Base-by-base conservation (phyloP, 2,113 vertebrate genomes). In the Synodontis membranacea region DNA sequence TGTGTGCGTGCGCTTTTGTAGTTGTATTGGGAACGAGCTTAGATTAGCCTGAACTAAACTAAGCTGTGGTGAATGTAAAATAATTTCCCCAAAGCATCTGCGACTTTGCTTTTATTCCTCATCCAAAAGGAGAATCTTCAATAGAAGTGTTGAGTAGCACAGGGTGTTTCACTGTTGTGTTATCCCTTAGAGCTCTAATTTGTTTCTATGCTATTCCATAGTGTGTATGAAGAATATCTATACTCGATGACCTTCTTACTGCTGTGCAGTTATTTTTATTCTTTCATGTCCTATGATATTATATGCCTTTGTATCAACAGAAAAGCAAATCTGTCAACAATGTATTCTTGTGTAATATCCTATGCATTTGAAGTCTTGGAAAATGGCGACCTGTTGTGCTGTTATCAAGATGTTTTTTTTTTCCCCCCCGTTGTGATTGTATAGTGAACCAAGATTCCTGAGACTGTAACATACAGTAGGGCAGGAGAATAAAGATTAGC, bases 241-340 rank as follows among this genome's bases (percentile, higher is more conserved):
- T 95, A 94, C 93, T 95, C 93, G 86, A 94, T 93, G 70, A 94
- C 84, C 85, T 93, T 94, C 93, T 95, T 95, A 95, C 95, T 96
- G 95, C 95, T 95, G 95, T 96, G 95, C 95, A 96, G 95, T 95
- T 95, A 92, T 93, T 94, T 90, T 94, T 93, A 94, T 94, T 93
- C 94, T 94, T 95, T 90, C 90, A 84, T 81, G 93, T 95, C 94
- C 91, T 94, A 93, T 86, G 84, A 89, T 93, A 93, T 91, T 95
- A 94, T 94, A 92, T 93, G 94, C 93, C 93, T 95, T 95, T 95
- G 95, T 96, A 94, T 94, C 87, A 90, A 87, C 60, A 82, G 83
- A 86, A 88, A 93, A 93, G 88, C 50, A 66, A 84, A 86, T 93
- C 93, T 95, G 95, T 92, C 93, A 91, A 94, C 94, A 91, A 92